Conservation (phyloP, 2,888 invertebrate genomes). For the Drosophila subsilvestris region DNA sequence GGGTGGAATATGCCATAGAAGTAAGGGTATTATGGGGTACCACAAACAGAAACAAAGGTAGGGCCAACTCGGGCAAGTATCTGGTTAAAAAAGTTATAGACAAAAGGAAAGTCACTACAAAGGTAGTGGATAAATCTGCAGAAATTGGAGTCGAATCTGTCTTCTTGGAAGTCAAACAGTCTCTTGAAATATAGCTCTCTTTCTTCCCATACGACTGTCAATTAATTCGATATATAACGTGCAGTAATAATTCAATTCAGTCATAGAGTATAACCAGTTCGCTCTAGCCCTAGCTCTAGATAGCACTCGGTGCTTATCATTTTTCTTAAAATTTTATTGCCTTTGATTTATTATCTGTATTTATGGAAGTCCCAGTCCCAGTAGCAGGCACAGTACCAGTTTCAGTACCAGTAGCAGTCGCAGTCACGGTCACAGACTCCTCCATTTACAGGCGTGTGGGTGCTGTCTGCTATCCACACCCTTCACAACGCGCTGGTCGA, state of each 20-base stretch:
- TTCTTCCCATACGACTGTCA: too few relatives aligned
- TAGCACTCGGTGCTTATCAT: constrained; percentile 18
- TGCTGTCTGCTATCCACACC: not conserved
- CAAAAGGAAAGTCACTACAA: too few relatives aligned
- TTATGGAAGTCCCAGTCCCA: constrained; percentile 47
- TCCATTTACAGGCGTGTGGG: not conserved
- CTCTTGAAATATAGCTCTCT: too few relatives aligned
- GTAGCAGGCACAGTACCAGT: constrained; percentile 17
- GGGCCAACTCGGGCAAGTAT: not conserved
- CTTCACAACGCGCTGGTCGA: not conserved
- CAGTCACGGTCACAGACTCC: constrained; percentile 28
- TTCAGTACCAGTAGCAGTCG: constrained; percentile 8
- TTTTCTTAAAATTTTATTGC: constrained; percentile 54
- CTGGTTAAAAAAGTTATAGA: too few relatives aligned
- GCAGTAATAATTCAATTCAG: not conserved
- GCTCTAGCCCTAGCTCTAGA: constrained; percentile 7
- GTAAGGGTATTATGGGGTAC: constrained; percentile 16
- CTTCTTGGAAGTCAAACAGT: too few relatives aligned
- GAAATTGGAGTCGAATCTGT: too few relatives aligned
- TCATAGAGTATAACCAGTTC: constrained; percentile 24
- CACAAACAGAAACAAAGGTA: not conserved
- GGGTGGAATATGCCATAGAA: constrained; percentile 12
- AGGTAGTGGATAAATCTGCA: too few relatives aligned
- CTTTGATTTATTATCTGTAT: constrained; percentile 71
- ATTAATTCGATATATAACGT: too few relatives aligned